phyloP scores from a whole-genome alignment of 1,140 invertebrate species.

The Leptopilina boulardi region DNA sequence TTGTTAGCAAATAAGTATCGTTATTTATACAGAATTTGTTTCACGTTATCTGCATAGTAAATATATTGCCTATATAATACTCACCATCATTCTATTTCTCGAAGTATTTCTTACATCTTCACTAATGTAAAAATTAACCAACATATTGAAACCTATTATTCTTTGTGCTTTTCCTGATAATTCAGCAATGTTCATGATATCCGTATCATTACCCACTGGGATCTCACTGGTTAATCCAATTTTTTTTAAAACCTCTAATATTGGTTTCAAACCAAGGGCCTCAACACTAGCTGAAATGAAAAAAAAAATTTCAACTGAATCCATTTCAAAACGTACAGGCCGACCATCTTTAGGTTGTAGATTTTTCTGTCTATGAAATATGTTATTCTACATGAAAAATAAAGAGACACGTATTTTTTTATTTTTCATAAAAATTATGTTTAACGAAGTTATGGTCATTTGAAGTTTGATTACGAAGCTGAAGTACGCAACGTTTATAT shows the following conservation, averaged over 20 bases:
- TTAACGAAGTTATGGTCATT: no score
- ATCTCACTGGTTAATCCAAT: constrained; percentile 75
- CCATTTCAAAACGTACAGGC: no score
- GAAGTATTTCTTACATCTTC: constrained; percentile 82
- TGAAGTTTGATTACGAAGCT: no score
- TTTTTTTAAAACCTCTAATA: constrained; percentile 73
- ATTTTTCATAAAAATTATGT: no score
- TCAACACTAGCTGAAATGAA: constrained; percentile 77
- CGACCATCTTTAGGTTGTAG: no score
- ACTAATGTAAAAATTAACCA: constrained; percentile 80
- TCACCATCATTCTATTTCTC: constrained; percentile 80
- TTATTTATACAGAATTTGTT: not conserved
- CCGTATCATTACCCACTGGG: constrained; percentile 63
- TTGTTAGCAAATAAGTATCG: constrained; percentile 32
- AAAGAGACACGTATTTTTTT: no score
- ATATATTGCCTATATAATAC: no score
- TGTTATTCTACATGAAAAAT: no score
- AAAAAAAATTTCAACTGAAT: not conserved
- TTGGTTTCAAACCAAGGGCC: constrained; percentile 77
- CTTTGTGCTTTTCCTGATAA: constrained; percentile 76
- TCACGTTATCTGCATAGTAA: no score
- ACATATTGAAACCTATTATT: constrained; percentile 78
- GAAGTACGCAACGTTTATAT: no score
- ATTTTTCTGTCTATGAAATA: no score
- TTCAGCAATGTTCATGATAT: constrained; percentile 74